Base-by-base conservation (phyloP, 2,113 vertebrate species). In the Burhinus oedicnemus region DNA sequence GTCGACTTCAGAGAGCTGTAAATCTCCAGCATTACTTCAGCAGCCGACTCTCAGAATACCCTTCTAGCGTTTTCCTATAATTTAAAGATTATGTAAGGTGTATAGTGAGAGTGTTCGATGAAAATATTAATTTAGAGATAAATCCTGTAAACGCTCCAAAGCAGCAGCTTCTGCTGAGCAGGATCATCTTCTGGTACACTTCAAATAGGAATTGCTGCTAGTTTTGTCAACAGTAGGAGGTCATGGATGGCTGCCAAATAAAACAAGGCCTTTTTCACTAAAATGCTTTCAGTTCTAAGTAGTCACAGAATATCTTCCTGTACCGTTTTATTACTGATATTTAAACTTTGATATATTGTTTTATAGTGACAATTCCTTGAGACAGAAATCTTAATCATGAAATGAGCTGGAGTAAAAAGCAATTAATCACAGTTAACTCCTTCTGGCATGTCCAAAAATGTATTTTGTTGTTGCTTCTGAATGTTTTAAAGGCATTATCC, bases 71-170 rank as follows among this genome's bases (percentile, higher is more conserved):
- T 98, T 97, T 97, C 95, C 95, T 98, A 93, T 97, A 95, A 98
- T 98, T 98, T 98, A 98, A 97, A 98, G 97, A 98, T 98, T 97
- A 98, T 97, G 88, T 97, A 98, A 98, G 97, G 97, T 97, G 91
- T 97, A 95, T 83, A 93, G 62, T 94, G 83, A 95, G 91, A 83
- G 77, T 96, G 95, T 98, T 97, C 40, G 85, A 97, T 94, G 94
- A 98, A 98, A 98, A 98, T 98, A 98, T 98, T 98, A 98, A 98
- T 98, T 98, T 98, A 97, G 96, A 98, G 97, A 98, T 97, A 98
- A 98, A 98, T 96, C 96, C 97, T 88, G 84, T 95, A 97, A 98
- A 96, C 87, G 94, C 92, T 98, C 80, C 58, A 93, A 97, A 96
- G 94, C 94, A 91, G 88, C 29, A 49, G 95, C 92, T 97, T 96